phyloP scores from a whole-genome alignment of 2,797 vertebrate genomes.

The Arctocebus calabarensis region DNA sequence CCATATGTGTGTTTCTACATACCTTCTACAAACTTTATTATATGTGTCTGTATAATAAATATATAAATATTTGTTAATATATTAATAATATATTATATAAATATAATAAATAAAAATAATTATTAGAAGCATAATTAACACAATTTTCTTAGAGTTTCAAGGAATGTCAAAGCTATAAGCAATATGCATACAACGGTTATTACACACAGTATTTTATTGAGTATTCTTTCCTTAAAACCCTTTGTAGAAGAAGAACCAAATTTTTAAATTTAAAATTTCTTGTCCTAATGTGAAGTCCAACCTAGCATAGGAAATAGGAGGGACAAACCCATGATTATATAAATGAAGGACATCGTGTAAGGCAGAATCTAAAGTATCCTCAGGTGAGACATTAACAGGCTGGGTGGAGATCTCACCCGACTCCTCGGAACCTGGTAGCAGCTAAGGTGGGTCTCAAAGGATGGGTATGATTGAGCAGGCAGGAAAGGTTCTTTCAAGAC shows the following conservation, averaged over 20 bases:
- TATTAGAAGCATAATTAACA: background rate
- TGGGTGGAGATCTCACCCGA: background rate
- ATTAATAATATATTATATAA: too few relatives aligned
- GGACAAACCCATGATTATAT: background rate
- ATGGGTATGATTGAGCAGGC: background rate
- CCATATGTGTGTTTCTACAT: background rate
- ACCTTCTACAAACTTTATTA: background rate
- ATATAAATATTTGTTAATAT: too few relatives aligned
- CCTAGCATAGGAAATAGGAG: background rate
- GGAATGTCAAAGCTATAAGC: background rate
- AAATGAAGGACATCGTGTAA: background rate
- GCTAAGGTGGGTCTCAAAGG: background rate
- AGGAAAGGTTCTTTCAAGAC: background rate
- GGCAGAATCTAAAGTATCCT: background rate
- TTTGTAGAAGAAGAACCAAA: background rate
- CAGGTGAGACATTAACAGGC: background rate
- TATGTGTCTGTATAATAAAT: background rate
- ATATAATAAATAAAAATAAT: slow-evolving; percentile 6
- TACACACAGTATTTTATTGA: background rate
- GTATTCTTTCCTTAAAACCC: background rate
- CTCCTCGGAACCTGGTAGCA: background rate
- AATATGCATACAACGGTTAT: background rate
- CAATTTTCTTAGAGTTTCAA: slow-evolving; percentile 23
- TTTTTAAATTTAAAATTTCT: slow-evolving; percentile 35
- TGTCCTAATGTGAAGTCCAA: background rate